A percentile compares a stretch with the other conserved stretches of the same genome.
Evolutionary conservation across 2,797 vertebrate species (phyloP).

Genomic region (Brachyalestes nurse): DNA sequence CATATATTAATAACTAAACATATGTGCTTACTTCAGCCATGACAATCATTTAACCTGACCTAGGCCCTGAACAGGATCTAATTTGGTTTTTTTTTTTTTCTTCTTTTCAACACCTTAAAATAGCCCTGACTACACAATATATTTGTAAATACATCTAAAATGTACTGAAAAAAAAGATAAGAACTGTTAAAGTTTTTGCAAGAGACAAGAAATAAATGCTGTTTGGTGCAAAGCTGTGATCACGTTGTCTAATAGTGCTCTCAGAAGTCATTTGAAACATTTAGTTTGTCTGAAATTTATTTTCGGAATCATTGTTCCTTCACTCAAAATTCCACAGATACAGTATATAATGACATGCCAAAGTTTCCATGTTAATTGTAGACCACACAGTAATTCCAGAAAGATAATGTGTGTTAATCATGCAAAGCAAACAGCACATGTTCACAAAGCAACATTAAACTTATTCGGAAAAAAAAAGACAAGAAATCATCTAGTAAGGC

Average conservation of each 20-base stretch:
- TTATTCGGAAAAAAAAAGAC: not conserved
- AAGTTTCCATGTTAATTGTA: constrained; percentile 20
- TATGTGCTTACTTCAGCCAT: constrained; percentile 79
- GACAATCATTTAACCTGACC: constrained; percentile 87
- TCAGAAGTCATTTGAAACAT: not conserved
- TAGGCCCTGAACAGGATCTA: constrained; percentile 75
- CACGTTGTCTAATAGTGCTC: constrained; percentile 20
- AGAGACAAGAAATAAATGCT: constrained; percentile 64
- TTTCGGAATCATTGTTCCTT: constrained; percentile 21
- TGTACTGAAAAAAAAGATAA: constrained; percentile 72
- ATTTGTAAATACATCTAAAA: constrained; percentile 84
- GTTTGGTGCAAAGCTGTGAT: constrained; percentile 17
- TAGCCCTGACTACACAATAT: constrained; percentile 74
- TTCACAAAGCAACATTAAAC: constrained; percentile 26
- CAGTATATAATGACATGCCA: constrained; percentile 36
- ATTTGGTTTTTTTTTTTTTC: constrained; percentile 61
- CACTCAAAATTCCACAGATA: constrained; percentile 23
- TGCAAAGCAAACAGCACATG: constrained; percentile 28
- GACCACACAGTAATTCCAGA: not conserved
- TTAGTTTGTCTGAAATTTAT: constrained; percentile 6
- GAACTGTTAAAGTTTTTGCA: constrained; percentile 86
- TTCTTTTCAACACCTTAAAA: constrained; percentile 58
- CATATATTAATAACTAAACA: constrained; percentile 72
- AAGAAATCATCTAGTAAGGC: constrained; percentile 60
- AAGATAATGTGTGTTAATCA: constrained; percentile 33